phyloP scores from a whole-genome alignment of 2,797 vertebrate genomes.

The Halcyon leucocephala region DNA sequence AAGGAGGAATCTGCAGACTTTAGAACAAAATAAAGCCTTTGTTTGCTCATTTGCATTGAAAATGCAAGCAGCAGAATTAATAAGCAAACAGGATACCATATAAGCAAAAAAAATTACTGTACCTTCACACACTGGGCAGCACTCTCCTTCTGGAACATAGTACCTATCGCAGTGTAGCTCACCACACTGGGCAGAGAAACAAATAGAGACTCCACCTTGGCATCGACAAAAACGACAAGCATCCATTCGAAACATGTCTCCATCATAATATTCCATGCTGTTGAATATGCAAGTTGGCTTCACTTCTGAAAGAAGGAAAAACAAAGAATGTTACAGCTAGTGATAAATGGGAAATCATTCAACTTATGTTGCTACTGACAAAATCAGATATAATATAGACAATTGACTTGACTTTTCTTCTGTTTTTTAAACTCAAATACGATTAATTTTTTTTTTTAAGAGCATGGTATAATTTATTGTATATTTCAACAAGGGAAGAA shows the following conservation, averaged over 20 bases:
- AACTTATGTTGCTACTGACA: background rate
- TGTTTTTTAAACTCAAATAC: background rate
- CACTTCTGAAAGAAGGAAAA: slow-evolving; percentile 79
- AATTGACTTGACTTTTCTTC: background rate
- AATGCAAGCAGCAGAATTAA: background rate
- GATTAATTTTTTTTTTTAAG: background rate
- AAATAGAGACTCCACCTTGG: slow-evolving; percentile 90
- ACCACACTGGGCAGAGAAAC: slow-evolving; percentile 90
- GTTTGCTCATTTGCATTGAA: background rate
- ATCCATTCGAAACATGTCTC: slow-evolving; percentile 91
- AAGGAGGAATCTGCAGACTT: background rate
- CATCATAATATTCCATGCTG: slow-evolving; percentile 86
- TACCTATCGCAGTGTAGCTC: slow-evolving; percentile 87
- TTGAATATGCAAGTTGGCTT: slow-evolving; percentile 87
- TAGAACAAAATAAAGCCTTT: background rate
- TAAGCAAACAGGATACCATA: background rate
- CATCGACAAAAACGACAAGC: slow-evolving; percentile 90
- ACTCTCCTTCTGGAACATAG: slow-evolving; percentile 90
- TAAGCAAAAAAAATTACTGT: background rate
- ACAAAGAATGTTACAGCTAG: background rate
- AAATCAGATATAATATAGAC: background rate
- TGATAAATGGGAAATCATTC: background rate
- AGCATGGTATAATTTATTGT: background rate
- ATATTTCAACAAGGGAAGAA: background rate
- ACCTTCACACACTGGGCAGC: slow-evolving; percentile 93